phyloP scores from a whole-genome alignment of 2,113 vertebrate genomes.

The Poicephalus gulielmi region DNA sequence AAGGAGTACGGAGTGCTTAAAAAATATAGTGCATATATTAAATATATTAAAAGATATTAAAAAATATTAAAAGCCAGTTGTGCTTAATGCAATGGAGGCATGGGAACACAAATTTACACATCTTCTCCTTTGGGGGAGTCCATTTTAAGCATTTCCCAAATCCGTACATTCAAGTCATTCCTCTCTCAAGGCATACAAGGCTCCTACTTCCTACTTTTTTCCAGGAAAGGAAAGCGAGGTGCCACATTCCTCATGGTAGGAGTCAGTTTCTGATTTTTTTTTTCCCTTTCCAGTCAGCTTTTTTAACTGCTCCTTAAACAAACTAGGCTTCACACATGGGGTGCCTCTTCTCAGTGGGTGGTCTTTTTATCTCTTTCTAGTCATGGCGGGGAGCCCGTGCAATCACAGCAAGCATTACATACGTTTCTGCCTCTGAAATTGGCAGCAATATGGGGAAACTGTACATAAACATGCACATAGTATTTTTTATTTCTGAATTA shows the following conservation, averaged over 20 bases:
- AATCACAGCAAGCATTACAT: not conserved
- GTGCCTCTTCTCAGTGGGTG: not conserved
- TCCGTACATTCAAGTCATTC: not conserved
- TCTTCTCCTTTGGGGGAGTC: not conserved
- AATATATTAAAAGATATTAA: no score
- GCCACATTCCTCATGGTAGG: not conserved
- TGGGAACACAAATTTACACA: not conserved
- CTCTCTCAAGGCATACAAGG: not conserved
- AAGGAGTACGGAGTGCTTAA: not conserved
- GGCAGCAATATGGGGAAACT: not conserved
- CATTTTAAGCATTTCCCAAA: not conserved
- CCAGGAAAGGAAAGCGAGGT: not conserved
- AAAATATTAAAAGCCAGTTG: not conserved
- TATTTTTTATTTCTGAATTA: not conserved
- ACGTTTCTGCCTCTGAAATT: not conserved
- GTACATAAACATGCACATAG: not conserved
- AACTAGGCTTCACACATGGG: not conserved
- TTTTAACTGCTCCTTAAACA: slow-evolving; percentile 8
- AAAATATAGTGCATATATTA: not conserved
- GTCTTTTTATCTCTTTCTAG: not conserved
- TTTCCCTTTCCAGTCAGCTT: not conserved
- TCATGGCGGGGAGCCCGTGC: not conserved
- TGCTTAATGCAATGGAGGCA: not conserved
- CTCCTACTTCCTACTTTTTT: not conserved
- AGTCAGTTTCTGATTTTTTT: not conserved